Conservation (phyloP, 2,888 invertebrate genomes). For the Limnephilus rhombicus region DNA sequence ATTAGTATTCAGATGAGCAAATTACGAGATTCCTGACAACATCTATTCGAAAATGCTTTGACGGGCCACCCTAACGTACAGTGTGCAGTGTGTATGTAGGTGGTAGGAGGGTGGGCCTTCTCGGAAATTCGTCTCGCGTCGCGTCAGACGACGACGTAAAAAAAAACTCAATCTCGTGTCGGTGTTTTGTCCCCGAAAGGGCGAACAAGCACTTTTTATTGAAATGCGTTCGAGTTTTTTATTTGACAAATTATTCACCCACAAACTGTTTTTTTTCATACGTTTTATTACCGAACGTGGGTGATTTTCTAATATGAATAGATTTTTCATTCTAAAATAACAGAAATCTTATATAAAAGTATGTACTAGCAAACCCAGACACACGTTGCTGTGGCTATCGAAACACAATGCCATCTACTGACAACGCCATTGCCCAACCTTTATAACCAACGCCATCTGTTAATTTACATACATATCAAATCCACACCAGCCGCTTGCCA, state of each 20-base stretch:
- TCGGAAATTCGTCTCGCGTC: constrained; percentile 21
- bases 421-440: no score
- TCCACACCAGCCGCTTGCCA: no score
- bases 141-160: background rate
- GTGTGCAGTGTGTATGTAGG: background rate
- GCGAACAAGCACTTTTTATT: background rate
- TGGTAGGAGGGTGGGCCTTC: background rate
- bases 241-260: background rate
- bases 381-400: no score
- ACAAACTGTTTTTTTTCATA: background rate
- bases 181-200: background rate
- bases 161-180: background rate
- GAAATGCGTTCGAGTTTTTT: background rate
- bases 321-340: no score
- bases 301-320: background rate
- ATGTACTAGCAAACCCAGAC: no score
- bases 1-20: background rate
- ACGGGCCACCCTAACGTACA: background rate
- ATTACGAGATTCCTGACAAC: background rate
- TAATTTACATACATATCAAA: no score
- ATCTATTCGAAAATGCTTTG: background rate
- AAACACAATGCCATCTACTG: no score
- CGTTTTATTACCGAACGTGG: background rate
- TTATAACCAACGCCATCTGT: no score
- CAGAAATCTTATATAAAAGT: no score